phyloP scores from a whole-genome alignment of 1,140 invertebrate species.

The Rhagoletis zephyria region DNA sequence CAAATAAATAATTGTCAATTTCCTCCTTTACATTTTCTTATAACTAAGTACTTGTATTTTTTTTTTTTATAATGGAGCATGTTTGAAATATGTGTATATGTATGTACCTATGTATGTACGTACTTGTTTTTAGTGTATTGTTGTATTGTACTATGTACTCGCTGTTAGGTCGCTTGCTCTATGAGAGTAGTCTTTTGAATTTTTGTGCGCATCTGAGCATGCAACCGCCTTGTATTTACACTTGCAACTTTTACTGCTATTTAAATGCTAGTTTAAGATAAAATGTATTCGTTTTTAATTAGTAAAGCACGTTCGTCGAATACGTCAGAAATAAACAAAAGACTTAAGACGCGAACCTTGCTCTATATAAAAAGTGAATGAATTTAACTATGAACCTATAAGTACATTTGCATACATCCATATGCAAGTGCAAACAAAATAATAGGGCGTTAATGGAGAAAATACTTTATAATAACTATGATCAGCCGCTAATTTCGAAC shows the following conservation, averaged over 20 bases:
- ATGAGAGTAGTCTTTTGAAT: neutral
- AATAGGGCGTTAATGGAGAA: constrained; percentile 22
- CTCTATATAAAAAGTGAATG: neutral
- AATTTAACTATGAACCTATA: neutral
- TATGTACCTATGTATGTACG: neutral
- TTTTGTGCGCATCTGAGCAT: constrained; percentile 4
- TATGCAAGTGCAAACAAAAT: neutral
- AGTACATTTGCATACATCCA: too few species aligned
- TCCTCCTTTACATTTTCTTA: neutral
- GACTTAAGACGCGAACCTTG: constrained; percentile 28
- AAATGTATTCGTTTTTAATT: neutral
- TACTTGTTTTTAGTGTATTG: neutral
- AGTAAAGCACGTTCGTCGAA: neutral
- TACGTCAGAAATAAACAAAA: neutral
- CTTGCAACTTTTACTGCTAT: constrained; percentile 9
- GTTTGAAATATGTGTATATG: neutral
- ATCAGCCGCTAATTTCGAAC: neutral
- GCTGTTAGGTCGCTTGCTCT: neutral
- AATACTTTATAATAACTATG: neutral
- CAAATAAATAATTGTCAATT: constrained; percentile 40
- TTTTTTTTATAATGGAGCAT: neutral
- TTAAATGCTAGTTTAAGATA: neutral
- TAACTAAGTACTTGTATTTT: neutral
- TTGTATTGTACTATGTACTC: neutral
- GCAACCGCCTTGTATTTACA: neutral